Conservation (phyloP, 2,888 invertebrate species). For the Pachymerium ferrugineum region DNA sequence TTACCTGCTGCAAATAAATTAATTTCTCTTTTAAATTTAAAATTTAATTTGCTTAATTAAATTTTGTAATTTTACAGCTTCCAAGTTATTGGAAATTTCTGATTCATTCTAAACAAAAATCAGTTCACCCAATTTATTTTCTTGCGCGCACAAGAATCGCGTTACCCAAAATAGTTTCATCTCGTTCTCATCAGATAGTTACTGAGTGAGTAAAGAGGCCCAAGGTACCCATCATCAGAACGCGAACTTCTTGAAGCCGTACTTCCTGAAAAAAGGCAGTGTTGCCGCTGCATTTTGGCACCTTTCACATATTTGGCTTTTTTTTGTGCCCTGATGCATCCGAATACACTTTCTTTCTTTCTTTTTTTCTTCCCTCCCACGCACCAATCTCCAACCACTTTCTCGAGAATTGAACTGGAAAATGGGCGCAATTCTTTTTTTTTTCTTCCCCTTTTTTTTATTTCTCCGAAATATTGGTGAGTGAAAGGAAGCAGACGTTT, state of each 20-base stretch:
- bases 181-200: not conserved
- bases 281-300: conserved; percentile 14
- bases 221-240: not conserved
- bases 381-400: conserved; percentile 5
- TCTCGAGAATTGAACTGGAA: conserved; percentile 21
- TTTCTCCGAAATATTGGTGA: not conserved
- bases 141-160: not conserved
- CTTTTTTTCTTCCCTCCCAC: not conserved
- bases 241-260: not conserved
- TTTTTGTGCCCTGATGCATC: conserved; percentile 10
- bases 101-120: not conserved
- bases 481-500: not conserved
- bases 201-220: not conserved
- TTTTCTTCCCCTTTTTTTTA: not conserved
- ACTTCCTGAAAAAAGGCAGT: not conserved
- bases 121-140: too few relatives aligned
- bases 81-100: too few relatives aligned
- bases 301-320: not conserved
- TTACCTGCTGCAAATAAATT: too few relatives aligned
- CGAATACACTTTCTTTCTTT: not conserved
- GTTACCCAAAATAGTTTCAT: not conserved
- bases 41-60: too few relatives aligned
- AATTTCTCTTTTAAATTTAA: too few relatives aligned
- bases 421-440: conserved; percentile 11
- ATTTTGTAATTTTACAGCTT: too few relatives aligned